A percentile compares a stretch with the other conserved stretches of the same genome.
phyloP scores from a whole-genome alignment of 1,140 invertebrate genomes.

The Drosophila bipectinata region DNA sequence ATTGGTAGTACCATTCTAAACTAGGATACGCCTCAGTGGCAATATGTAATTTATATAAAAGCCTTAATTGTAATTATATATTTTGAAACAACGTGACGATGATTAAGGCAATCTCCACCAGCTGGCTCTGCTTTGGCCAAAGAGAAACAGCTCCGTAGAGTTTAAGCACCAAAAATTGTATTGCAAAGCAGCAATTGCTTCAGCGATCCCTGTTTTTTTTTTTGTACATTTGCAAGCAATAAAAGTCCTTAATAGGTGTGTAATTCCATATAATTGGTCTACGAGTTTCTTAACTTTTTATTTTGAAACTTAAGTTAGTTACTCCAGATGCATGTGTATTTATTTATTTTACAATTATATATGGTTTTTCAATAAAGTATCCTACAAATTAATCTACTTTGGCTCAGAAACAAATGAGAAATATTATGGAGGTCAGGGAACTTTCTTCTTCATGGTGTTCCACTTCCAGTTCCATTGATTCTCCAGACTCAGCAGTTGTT shows the following conservation, averaged over 20 bases:
- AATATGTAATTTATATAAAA: background rate
- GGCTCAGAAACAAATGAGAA: background rate
- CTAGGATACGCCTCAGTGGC: slow-evolving; percentile 7
- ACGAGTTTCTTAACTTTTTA: slow-evolving; percentile 2
- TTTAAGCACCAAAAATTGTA: slow-evolving; percentile 6
- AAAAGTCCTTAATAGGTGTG: slow-evolving; percentile 23
- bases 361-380: slow-evolving; percentile 1
- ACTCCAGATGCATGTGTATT: background rate
- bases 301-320: background rate
- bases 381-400: background rate
- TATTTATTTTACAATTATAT: slow-evolving; percentile 6
- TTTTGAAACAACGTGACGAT: background rate
- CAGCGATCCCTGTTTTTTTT: background rate
- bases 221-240: slow-evolving; percentile 32
- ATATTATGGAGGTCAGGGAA: slow-evolving; percentile 2
- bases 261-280: background rate
- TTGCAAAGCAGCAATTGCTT: background rate
- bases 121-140: slow-evolving; percentile 25
- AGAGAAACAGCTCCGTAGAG: slow-evolving; percentile 18
- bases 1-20: slow-evolving; percentile 1
- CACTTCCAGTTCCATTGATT: slow-evolving; percentile 42
- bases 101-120: slow-evolving; percentile 17
- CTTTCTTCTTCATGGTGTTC: slow-evolving; percentile 14
- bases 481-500: slow-evolving; percentile 28
- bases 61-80: background rate